Base-by-base conservation (phyloP, 2,113 vertebrate species). In the Limnothrissa miodon region DNA sequence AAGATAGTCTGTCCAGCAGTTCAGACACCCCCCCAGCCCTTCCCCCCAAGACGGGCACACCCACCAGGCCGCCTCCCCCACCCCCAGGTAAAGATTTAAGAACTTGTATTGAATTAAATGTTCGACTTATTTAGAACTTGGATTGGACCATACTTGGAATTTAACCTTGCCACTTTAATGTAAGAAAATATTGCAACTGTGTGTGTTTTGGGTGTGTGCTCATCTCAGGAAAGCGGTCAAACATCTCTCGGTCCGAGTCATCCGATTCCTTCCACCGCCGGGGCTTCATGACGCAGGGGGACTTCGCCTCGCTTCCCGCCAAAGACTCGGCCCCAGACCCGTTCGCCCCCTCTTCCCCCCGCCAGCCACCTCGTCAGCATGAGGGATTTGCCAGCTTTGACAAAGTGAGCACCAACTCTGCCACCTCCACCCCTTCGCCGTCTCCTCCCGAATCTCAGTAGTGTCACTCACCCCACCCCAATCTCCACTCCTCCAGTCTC, bases 331-430 rank as follows among this genome's bases (percentile, higher is more conserved):
- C 94, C 92, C 95, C 92, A 82, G 97, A 98, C 93, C 96, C 97
- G 89, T 98, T 98, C 93, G 94, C 95, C 92, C 93, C 96, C 90
- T 95, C 96, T 89, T 95, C 95, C 91, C 88, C 95, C 93, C 94
- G 90, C 94, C 97, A 96, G 91, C 96, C 95, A 93, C 90, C 94
- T 90, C 95, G 95, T 91, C 93, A 95, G 90, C 93, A 96, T 91
- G 95, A 95, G 90, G 95, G 95, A 94, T 98, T 98, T 96, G 96
- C 96, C 96, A 97, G 96, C 95, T 98, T 99, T 95, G 97, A 97
- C 96, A 97, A 97, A 97, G 98, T 99, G 97, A 99, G 98, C 97
- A 92, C 89, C 91, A 91, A 93, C 91, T 92, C 88, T 89, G 90
- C 91, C 90, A 91, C 93, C 91, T 91, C 88, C 88, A 89, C 91